Base-by-base conservation (phyloP, 2,888 invertebrate species). In the Cordilura impudica region DNA sequence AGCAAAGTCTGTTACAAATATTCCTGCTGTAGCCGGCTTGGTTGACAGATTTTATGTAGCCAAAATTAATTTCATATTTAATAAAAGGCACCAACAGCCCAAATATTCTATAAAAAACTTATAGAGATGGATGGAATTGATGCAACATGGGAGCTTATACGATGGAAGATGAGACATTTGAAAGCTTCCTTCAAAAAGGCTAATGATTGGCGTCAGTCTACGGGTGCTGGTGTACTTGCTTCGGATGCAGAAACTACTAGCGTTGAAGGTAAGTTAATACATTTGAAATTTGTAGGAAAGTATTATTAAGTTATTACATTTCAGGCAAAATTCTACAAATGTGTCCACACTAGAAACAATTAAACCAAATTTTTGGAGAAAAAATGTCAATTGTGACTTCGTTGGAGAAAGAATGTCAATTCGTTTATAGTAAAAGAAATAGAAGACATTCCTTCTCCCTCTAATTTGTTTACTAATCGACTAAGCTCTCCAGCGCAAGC, bases 61-160 rank as follows among this genome's bases (percentile, higher is more conserved):
- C 12, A 43, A 12, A 6, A 43, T 23, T 21, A 10, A 31, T 58
- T 19, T 31, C 5, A 60, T 60, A 35, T 39, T 19, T 7, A 39
- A 19, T 39, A 14, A 47, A 45, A 71, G 71, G 66, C 43, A 31
- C 73, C 78, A 56, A 78, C 70, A 16, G 78, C 74, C 16, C 78
- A 78, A 70, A 70, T 78, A n/a, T 78, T 58, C 51, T 78, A 74
- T 23, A 74, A 70, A 51, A 74, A 78, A 26, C 29, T 74, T 10
- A 53, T 78, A 43, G 53, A 16, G 21, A 51, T 18, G n/a, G 47
- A 61, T 8, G 31, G 26, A 12, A 53, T 78, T 18, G 45, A 70
- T 2, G 63, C 69, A n/a, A 23, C 70, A 49, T 78, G 65, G 74
- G 66, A 78, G 2, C 53, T 74, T 7, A 47, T 78, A 1, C 14